phyloP scores from a whole-genome alignment of 1,140 invertebrate genomes.

The Aphidius ervi region DNA sequence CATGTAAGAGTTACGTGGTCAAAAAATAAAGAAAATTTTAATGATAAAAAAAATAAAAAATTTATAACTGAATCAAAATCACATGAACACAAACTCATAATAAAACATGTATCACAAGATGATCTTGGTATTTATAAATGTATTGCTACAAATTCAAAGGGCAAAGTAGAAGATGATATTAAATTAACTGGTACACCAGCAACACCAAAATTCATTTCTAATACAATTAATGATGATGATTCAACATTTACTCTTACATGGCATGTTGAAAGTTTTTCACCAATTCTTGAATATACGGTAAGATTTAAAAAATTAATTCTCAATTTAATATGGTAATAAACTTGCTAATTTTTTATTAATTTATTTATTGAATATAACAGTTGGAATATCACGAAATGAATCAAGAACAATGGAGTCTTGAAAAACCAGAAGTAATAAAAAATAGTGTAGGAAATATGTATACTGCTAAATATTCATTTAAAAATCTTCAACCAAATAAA shows the following conservation, averaged over 20 bases:
- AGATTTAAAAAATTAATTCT: conserved; percentile 5
- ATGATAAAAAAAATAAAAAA: conserved; percentile 23
- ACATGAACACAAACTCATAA: conserved; percentile 33
- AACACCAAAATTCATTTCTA: conserved; percentile 30
- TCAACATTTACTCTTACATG: conserved; percentile 48
- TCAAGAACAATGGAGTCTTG: conserved; percentile 28
- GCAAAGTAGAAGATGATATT: conserved; percentile 28
- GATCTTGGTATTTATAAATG: conserved; percentile 44
- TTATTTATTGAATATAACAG: conserved; percentile 22
- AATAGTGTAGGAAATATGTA: conserved; percentile 35
- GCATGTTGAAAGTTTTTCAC: conserved; percentile 51
- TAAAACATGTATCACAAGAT: conserved; percentile 30
- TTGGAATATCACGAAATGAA: conserved; percentile 38
- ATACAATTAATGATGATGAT: conserved; percentile 35
- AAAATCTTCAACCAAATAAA: conserved; percentile 32
- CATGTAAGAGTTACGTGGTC: conserved; percentile 41
- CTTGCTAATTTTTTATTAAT: background rate
- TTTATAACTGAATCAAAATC: conserved; percentile 18
- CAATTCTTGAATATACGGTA: conserved; percentile 49
- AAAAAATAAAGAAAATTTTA: conserved; percentile 25
- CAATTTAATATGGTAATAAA: too few relatives aligned
- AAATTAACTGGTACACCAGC: conserved; percentile 40
- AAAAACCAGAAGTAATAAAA: conserved; percentile 30
- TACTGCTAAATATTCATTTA: conserved; percentile 30
- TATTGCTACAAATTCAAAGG: conserved; percentile 34